A percentile compares a stretch with the other conserved stretches of the same genome.
These are phyloP conservation scores for Euschistus heros DNA, from an alignment of 1,140 invertebrate genomes.

Conservation along the genomic window DNA sequence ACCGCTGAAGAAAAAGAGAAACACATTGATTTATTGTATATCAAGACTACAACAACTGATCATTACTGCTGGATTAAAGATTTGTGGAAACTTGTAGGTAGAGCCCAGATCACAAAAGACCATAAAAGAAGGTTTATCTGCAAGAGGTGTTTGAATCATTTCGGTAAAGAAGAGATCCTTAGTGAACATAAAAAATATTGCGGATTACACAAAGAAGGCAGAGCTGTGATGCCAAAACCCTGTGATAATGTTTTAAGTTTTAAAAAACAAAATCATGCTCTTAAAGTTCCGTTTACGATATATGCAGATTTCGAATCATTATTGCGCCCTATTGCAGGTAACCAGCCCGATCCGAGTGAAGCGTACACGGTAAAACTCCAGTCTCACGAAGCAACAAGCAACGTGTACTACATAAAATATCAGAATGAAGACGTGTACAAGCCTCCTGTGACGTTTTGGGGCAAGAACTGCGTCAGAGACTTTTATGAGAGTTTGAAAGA, in stretches of 20 bases:
- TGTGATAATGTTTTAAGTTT: background rate
- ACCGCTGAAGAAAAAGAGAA: background rate
- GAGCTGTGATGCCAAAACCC: background rate
- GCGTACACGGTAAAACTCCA: background rate
- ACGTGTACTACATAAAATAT: background rate
- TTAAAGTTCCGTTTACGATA: background rate
- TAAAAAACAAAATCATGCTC: background rate
- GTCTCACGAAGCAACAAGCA: background rate
- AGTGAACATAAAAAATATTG: background rate
- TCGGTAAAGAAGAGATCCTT: background rate
- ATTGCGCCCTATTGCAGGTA: background rate
- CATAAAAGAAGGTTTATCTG: background rate
- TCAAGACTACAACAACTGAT: background rate
- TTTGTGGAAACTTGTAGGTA: background rate
- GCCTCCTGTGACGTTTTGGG: background rate
- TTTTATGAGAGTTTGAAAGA: background rate
- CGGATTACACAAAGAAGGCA: background rate
- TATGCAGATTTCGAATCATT: background rate
- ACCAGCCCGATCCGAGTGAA: background rate
- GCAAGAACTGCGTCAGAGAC: background rate
- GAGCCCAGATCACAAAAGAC: background rate
- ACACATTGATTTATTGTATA: background rate
- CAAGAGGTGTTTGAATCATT: background rate
- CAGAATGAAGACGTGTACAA: background rate
- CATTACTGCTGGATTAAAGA: background rate